Conservation (phyloP, 2,797 vertebrate genomes). For the Morus bassanus region DNA sequence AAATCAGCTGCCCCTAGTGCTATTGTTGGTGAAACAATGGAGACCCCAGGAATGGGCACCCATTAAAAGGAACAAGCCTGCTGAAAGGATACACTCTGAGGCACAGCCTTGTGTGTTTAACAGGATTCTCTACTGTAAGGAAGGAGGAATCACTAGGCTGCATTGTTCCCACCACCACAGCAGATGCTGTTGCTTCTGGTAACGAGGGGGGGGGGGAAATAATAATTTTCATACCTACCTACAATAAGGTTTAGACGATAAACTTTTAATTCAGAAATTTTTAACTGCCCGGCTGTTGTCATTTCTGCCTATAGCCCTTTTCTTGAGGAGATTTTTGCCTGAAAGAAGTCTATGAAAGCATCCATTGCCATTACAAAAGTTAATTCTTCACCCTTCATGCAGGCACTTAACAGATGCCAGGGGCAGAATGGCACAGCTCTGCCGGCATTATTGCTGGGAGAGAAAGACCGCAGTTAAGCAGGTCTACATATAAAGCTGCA, state of each 20-base stretch:
- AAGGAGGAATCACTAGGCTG: conserved; percentile 64
- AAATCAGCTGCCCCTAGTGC: conserved; percentile 75
- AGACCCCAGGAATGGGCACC: conserved; percentile 70
- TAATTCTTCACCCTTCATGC: conserved; percentile 67
- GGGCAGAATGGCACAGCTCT: conserved; percentile 69
- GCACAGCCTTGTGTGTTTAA: conserved; percentile 70
- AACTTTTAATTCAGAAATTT: conserved; percentile 21
- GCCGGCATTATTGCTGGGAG: conserved; percentile 47
- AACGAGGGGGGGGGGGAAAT: not conserved
- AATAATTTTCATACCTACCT: conserved; percentile 13
- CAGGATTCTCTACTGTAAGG: conserved; percentile 68
- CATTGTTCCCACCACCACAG: conserved; percentile 68
- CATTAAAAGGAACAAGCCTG: conserved; percentile 72
- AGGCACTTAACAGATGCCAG: conserved; percentile 75
- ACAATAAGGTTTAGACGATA: not conserved
- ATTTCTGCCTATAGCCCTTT: conserved; percentile 19
- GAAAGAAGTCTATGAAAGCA: conserved; percentile 67
- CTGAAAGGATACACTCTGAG: conserved; percentile 67
- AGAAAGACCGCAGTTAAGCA: conserved; percentile 59
- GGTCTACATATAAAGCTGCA: conserved; percentile 54
- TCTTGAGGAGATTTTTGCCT: conserved; percentile 57
- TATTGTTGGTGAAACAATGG: conserved; percentile 76
- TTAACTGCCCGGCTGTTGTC: conserved; percentile 5
- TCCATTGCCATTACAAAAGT: conserved; percentile 68
- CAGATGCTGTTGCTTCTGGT: conserved; percentile 69